Conservation (phyloP, 2,888 invertebrate species). For the Psylliodes chrysocephalus region DNA sequence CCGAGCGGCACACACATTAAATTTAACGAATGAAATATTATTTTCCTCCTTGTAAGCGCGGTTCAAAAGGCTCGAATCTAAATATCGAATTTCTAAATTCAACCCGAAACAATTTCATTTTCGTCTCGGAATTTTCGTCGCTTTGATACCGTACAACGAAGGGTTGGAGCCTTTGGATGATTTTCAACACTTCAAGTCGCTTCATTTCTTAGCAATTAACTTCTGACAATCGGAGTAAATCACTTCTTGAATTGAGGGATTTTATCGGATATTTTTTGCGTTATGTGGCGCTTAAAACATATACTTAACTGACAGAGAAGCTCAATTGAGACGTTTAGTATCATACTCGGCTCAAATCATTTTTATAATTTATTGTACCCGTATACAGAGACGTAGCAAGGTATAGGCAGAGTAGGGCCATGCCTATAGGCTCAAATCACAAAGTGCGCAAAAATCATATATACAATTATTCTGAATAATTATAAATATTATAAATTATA, state of each 20-base stretch:
- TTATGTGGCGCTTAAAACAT: not conserved
- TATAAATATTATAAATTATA: too few species aligned
- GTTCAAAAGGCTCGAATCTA: constrained; percentile 4
- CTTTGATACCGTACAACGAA: constrained; percentile 6
- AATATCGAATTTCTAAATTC: constrained; percentile 22
- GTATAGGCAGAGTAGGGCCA: too few species aligned
- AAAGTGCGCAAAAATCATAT: too few species aligned
- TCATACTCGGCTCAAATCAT: too few species aligned
- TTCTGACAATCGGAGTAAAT: constrained; percentile 8
- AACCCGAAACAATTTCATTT: constrained; percentile 14
- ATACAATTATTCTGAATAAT: too few species aligned
- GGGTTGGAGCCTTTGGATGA: constrained; percentile 4
- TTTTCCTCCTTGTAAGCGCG: constrained; percentile 7
- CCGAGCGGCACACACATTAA: not conserved
- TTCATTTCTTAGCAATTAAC: constrained; percentile 20
- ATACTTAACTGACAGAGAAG: not conserved
- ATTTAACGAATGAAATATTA: constrained; percentile 11
- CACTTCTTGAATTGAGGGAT: constrained; percentile 5
- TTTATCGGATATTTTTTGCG: constrained; percentile 13
- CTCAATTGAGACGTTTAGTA: too few species aligned
- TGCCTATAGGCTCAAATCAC: too few species aligned
- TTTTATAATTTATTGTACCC: too few species aligned
- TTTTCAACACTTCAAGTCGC: constrained; percentile 10
- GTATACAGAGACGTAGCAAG: too few species aligned
- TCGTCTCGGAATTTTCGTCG: constrained; percentile 17